Evolutionary conservation across 2,888 invertebrate genomes (phyloP).

Genomic region (Ganaspis brasiliensis): DNA sequence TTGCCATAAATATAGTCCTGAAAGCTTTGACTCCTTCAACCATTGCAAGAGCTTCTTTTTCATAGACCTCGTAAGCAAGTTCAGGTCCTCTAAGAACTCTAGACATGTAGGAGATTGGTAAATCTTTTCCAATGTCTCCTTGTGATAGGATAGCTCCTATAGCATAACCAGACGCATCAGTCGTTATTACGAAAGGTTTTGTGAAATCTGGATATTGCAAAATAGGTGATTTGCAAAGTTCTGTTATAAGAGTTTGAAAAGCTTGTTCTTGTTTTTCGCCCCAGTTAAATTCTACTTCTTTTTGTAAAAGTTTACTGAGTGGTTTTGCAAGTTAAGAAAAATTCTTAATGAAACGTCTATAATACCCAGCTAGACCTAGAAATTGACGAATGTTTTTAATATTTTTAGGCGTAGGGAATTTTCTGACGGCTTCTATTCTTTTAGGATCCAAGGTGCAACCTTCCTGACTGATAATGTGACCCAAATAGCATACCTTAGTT

Average conservation of each 20-base stretch:
- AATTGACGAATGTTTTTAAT: conserved; percentile 42
- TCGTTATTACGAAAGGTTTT: too few species aligned
- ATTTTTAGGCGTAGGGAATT: conserved; percentile 5
- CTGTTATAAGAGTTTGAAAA: conserved; percentile 39
- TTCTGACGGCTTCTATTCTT: neutral
- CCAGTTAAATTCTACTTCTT: conserved; percentile 61
- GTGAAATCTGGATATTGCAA: too few species aligned
- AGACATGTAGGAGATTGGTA: too few species aligned
- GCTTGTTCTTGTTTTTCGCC: conserved; percentile 9
- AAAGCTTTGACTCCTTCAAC: conserved; percentile 32
- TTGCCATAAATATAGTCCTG: conserved; percentile 36
- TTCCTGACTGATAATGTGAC: conserved; percentile 53
- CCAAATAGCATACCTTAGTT: neutral
- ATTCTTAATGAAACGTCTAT: conserved; percentile 48
- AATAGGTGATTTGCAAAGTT: conserved; percentile 32
- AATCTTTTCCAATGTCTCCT: too few species aligned
- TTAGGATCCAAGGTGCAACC: conserved; percentile 59
- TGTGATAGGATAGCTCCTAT: too few species aligned
- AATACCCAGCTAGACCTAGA: too few species aligned
- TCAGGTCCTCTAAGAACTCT: too few species aligned
- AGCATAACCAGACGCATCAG: too few species aligned
- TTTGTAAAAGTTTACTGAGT: conserved; percentile 59
- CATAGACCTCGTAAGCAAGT: conserved; percentile 11
- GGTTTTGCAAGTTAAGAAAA: conserved; percentile 55
- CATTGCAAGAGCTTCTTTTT: conserved; percentile 39